These are phyloP conservation scores for Silurus aristotelis DNA, from an alignment of 2,797 vertebrate genomes.

Conservation along the genomic window DNA sequence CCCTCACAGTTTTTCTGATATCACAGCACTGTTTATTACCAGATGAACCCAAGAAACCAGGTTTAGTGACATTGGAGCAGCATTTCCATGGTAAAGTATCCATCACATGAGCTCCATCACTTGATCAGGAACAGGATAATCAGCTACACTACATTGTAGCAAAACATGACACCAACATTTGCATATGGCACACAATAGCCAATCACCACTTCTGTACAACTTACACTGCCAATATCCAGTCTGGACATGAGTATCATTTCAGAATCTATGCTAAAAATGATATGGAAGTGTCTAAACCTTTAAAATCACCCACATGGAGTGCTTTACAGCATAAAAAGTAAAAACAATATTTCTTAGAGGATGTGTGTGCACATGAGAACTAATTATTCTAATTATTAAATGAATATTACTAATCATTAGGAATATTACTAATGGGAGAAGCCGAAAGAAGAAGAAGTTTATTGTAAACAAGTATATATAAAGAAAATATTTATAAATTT, in stretches of 20 bases:
- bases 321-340: slow-evolving; percentile 72
- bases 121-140: slow-evolving; percentile 76
- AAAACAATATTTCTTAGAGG: neutral
- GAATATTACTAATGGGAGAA: no score
- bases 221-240: slow-evolving; percentile 76
- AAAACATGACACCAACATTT: slow-evolving; percentile 71
- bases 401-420: neutral
- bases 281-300: slow-evolving; percentile 80
- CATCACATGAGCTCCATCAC: slow-evolving; percentile 81
- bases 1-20: neutral
- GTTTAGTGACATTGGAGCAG: slow-evolving; percentile 79
- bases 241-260: slow-evolving; percentile 83
- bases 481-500: neutral
- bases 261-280: slow-evolving; percentile 83
- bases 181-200: slow-evolving; percentile 76
- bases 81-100: slow-evolving; percentile 78
- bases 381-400: neutral
- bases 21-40: slow-evolving; percentile 55
- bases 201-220: slow-evolving; percentile 79
- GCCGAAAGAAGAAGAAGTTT: no score
- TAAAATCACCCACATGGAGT: slow-evolving; percentile 81
- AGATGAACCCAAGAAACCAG: slow-evolving; percentile 83
- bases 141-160: slow-evolving; percentile 79
- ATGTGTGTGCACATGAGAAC: neutral
- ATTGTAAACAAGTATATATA: neutral